Evolutionary conservation across 1,140 invertebrate species (phyloP).

Genomic region (Caenorhabditis briggsae): DNA sequence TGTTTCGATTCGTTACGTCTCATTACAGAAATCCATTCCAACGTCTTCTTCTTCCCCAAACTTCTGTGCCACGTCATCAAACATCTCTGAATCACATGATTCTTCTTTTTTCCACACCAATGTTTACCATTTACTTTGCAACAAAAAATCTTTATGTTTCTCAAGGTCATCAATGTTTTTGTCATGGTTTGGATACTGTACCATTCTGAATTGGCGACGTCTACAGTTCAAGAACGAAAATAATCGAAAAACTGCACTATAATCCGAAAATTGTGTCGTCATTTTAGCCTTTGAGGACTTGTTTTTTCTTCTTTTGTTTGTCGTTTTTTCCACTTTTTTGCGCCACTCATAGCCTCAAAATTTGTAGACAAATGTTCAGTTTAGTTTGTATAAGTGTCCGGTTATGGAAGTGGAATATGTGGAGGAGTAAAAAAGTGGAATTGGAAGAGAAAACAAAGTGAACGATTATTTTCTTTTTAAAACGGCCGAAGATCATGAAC

Average conservation of each 20-base stretch:
- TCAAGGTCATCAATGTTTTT: conserved; percentile 47
- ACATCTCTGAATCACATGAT: conserved; percentile 24
- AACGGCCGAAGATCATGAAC: background rate
- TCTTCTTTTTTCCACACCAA: background rate
- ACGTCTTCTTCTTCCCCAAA: conserved; percentile 30
- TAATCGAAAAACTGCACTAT: background rate
- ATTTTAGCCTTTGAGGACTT: conserved; percentile 18
- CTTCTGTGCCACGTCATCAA: conserved; percentile 41
- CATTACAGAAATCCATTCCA: conserved; percentile 44
- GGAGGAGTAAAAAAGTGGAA: background rate
- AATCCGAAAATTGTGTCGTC: conserved; percentile 51
- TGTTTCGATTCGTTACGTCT: background rate
- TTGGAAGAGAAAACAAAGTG: background rate
- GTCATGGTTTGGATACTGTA: conserved; percentile 40
- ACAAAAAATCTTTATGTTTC: background rate
- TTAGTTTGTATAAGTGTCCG: conserved; percentile 43
- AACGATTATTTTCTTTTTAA: background rate
- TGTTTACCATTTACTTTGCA: conserved; percentile 25
- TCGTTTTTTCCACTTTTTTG: background rate
- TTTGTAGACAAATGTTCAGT: background rate
- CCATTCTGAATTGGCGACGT: conserved; percentile 12
- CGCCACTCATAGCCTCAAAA: conserved; percentile 9
- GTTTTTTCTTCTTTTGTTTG: conserved; percentile 25
- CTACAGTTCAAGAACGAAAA: background rate
- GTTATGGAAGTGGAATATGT: conserved; percentile 33